A percentile compares a stretch with the other conserved stretches of the same genome.
Evolutionary conservation across 2,113 vertebrate species (phyloP).

Genomic region (Lipotes vexillifer): DNA sequence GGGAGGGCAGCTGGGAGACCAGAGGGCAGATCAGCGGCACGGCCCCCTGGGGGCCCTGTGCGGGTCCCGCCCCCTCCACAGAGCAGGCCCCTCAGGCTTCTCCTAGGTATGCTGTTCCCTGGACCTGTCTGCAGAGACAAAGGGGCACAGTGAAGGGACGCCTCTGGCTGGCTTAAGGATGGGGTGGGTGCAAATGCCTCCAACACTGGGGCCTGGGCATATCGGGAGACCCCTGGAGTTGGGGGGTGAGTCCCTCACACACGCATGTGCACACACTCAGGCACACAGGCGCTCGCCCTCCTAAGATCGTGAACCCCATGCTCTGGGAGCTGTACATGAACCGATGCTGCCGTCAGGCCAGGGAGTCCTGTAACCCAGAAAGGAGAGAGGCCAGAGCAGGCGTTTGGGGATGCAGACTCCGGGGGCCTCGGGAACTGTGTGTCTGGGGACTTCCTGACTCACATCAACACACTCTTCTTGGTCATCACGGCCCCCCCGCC

Average conservation of each 20-base stretch:
- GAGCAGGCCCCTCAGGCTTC: not conserved
- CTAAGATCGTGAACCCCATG: fast-evolving
- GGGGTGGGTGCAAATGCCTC: fast-evolving
- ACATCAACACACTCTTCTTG: not conserved
- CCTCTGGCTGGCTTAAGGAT: not conserved
- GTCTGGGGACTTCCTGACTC: not conserved
- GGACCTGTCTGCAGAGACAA: fast-evolving
- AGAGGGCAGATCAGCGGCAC: fast-evolving
- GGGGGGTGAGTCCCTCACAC: fast-evolving
- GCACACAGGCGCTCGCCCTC: not conserved
- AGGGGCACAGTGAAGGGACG: not conserved
- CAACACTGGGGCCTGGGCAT: no score
- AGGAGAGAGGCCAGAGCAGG: not conserved
- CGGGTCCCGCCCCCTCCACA: no score
- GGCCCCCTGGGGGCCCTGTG: fast-evolving
- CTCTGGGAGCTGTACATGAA: no score
- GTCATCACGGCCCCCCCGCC: fast-evolving
- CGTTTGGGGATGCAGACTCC: fast-evolving
- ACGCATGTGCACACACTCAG: fast-evolving
- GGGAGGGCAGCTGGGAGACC: not conserved
- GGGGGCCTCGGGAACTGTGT: fast-evolving
- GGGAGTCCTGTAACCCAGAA: not conserved
- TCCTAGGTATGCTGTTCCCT: fast-evolving
- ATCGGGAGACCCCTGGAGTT: not conserved
- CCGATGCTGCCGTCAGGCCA: fast-evolving